phyloP scores from a whole-genome alignment of 2,797 vertebrate genomes.

The Rhodeus uyekii region DNA sequence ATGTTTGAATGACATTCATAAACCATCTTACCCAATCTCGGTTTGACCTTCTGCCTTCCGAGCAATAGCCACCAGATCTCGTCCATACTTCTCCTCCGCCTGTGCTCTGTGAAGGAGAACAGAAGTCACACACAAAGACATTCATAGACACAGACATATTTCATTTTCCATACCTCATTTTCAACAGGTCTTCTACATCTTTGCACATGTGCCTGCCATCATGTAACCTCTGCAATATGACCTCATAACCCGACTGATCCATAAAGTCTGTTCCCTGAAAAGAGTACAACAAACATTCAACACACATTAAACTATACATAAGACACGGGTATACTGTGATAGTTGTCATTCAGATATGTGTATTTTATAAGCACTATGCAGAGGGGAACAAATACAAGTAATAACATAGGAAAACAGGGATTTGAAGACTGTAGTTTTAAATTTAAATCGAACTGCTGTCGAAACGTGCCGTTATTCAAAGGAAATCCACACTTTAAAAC shows the following conservation, averaged over 20 bases:
- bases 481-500: background rate
- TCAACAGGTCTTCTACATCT: constrained; percentile 91
- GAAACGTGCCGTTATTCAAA: background rate
- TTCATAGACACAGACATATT: background rate
- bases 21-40: constrained; percentile 84
- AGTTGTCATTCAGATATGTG: background rate
- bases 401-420: no score
- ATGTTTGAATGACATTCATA: background rate
- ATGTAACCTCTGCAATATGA: constrained; percentile 82
- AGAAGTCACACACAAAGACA: constrained; percentile 7
- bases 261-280: constrained; percentile 86
- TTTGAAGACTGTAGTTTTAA: background rate
- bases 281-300: constrained; percentile 2
- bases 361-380: background rate
- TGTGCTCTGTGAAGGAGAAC: constrained; percentile 76
- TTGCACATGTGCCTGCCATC: constrained; percentile 93
- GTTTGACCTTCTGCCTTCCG: constrained; percentile 87
- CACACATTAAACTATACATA: background rate
- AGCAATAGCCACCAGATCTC: constrained; percentile 88
- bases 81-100: constrained; percentile 93
- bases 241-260: constrained; percentile 85
- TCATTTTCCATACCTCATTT: constrained; percentile 91
- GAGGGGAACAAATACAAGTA: no score
- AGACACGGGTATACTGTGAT: background rate
- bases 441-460: background rate